Percentiles rank a stretch among this genome's conserved stretches.
Evolutionary conservation across 2,888 invertebrate genomes (phyloP).

Genomic region (Noctua fimbriata): DNA sequence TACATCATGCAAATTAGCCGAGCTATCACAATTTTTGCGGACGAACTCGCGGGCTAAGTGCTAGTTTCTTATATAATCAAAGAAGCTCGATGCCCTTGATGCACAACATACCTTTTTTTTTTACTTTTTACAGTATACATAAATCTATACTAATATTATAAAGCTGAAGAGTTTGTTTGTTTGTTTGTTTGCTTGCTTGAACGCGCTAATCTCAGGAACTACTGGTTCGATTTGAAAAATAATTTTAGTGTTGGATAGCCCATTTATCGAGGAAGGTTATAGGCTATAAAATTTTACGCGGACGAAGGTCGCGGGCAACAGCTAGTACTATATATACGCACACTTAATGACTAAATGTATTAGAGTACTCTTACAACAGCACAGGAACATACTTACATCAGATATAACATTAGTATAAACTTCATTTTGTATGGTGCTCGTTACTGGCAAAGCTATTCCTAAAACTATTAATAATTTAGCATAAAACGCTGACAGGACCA

Average conservation of each 20-base stretch:
- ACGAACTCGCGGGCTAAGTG: too few species aligned
- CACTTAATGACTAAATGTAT: neutral
- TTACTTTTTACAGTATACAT: neutral
- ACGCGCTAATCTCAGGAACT: too few species aligned
- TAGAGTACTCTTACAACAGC: neutral
- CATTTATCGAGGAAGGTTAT: too few species aligned
- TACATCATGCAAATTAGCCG: too few species aligned
- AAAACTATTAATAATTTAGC: slow-evolving; percentile 92
- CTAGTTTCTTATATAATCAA: neutral
- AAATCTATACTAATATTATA: too few species aligned
- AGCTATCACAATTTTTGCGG: too few species aligned
- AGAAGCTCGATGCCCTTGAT: neutral
- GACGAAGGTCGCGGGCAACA: too few species aligned
- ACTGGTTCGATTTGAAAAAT: too few species aligned
- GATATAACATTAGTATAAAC: slow-evolving; percentile 85
- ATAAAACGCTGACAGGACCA: slow-evolving; percentile 92
- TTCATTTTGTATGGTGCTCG: slow-evolving; percentile 91
- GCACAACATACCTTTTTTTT: neutral
- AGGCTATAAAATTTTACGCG: too few species aligned
- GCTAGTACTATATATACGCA: neutral
- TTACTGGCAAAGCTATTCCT: slow-evolving; percentile 91
- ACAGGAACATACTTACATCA: slow-evolving; percentile 80
- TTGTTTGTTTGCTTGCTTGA: too few species aligned
- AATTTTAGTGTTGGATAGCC: too few species aligned
- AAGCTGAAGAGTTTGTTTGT: too few species aligned